These are phyloP conservation scores for Oxyruncus cristatus DNA, from an alignment of 2,113 vertebrate genomes.

Conservation along the genomic window DNA sequence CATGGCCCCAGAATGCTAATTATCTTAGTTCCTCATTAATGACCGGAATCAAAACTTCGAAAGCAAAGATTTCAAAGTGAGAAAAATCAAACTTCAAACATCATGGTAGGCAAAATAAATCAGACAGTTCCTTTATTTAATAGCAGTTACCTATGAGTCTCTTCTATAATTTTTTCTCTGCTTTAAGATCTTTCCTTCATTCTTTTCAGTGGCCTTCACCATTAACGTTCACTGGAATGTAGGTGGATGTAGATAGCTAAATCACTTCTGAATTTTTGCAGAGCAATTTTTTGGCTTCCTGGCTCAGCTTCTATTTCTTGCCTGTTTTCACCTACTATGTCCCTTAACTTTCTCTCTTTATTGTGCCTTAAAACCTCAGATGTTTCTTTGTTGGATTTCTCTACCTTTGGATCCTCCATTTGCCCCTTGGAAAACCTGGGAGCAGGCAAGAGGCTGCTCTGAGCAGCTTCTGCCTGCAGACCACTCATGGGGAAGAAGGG, in stretches of 20 bases:
- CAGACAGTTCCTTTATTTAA: not conserved
- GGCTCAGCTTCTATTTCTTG: not conserved
- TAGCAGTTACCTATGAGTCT: not conserved
- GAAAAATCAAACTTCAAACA: not conserved
- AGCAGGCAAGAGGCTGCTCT: fast-evolving
- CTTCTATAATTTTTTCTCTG: not conserved
- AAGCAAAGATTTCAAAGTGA: not conserved
- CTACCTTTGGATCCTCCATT: not conserved
- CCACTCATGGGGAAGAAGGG: not conserved
- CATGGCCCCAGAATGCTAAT: fast-evolving
- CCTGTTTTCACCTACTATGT: not conserved
- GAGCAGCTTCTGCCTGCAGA: not conserved
- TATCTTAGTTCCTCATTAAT: not conserved
- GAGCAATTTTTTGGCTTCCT: not conserved
- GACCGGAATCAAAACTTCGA: not conserved
- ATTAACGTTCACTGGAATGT: not conserved
- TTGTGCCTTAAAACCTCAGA: not conserved
- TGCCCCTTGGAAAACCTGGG: not conserved
- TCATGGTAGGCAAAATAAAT: not conserved
- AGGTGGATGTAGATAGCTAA: not conserved
- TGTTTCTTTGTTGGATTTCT: not conserved
- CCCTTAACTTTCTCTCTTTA: not conserved
- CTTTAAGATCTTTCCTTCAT: not conserved
- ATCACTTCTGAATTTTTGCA: not conserved
- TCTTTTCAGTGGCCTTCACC: not conserved